phyloP scores from a whole-genome alignment of 2,113 vertebrate genomes.

The Zapus hudsonius region DNA sequence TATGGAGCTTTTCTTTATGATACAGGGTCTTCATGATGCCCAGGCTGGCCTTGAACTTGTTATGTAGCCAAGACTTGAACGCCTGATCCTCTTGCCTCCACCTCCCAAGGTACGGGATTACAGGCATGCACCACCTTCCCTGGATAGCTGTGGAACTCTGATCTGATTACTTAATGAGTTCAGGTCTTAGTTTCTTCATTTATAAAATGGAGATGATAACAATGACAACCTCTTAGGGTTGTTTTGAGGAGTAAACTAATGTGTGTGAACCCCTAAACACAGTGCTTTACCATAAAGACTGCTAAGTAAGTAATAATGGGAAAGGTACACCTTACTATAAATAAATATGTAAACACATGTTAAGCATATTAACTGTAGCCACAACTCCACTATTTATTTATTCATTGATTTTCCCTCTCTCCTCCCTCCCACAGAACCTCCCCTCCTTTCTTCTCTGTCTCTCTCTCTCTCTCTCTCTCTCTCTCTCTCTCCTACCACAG shows the following conservation, averaged over 20 bases:
- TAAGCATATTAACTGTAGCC: neutral
- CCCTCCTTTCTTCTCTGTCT: neutral
- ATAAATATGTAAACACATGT: neutral
- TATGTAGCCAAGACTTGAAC: no score
- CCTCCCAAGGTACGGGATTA: no score
- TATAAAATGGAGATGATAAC: neutral
- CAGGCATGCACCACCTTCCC: no score
- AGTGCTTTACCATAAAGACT: neutral
- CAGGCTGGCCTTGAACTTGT: no score
- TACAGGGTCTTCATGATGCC: no score
- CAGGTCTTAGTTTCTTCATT: neutral
- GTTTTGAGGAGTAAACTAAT: constrained; percentile 11
- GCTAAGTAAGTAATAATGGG: neutral
- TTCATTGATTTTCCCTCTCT: neutral
- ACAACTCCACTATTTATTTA: neutral
- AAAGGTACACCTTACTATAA: neutral
- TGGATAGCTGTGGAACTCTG: neutral
- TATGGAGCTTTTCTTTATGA: no score
- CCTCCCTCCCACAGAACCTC: no score
- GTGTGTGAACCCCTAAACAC: neutral
- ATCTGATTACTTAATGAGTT: neutral
- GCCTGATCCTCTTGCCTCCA: no score
- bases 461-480: no score
- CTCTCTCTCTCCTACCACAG: neutral
- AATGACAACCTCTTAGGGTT: neutral